phyloP scores from a whole-genome alignment of 2,888 invertebrate genomes.

The Plemyria rubiginata region DNA sequence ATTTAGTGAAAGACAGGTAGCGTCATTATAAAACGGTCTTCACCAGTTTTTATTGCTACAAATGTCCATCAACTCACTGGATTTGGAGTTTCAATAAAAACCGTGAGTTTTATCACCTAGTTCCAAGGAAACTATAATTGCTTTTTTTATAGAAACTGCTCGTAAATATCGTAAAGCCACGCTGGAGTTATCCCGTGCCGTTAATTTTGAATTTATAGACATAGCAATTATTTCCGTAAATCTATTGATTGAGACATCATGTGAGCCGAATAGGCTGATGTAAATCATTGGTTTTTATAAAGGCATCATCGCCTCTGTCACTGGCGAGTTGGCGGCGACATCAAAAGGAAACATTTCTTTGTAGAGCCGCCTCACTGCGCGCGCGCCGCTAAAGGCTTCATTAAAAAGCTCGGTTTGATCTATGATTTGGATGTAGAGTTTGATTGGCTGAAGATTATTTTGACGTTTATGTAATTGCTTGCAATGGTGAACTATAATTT shows the following conservation, averaged over 20 bases:
- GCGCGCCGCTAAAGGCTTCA: slow-evolving; percentile 72
- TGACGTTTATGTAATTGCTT: slow-evolving; percentile 59
- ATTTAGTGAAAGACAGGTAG: slow-evolving; percentile 30
- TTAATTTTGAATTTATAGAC: slow-evolving; percentile 39
- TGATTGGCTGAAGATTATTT: slow-evolving; percentile 53
- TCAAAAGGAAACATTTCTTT: slow-evolving; percentile 64
- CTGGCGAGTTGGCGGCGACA: slow-evolving; percentile 59
- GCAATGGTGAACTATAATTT: slow-evolving; percentile 49
- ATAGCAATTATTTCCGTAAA: slow-evolving; percentile 37
- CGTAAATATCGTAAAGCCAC: slow-evolving; percentile 38
- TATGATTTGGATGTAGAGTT: slow-evolving; percentile 60
- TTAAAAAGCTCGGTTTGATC: slow-evolving; percentile 64
- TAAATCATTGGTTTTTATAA: slow-evolving; percentile 83
- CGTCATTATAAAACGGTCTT: slow-evolving; percentile 23
- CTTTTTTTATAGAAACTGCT: slow-evolving; percentile 40
- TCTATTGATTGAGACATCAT: slow-evolving; percentile 49
- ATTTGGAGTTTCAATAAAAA: slow-evolving; percentile 32
- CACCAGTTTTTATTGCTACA: slow-evolving; percentile 31
- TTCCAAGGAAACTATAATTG: slow-evolving; percentile 41
- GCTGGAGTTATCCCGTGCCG: slow-evolving; percentile 34
- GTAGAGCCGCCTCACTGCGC: slow-evolving; percentile 57
- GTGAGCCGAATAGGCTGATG: slow-evolving; percentile 56
- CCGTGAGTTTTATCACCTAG: slow-evolving; percentile 44
- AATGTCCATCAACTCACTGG: slow-evolving; percentile 25
- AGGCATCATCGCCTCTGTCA: slow-evolving; percentile 80